Base-by-base conservation (phyloP, 2,797 vertebrate genomes). In the Cirrhinus mrigala region DNA sequence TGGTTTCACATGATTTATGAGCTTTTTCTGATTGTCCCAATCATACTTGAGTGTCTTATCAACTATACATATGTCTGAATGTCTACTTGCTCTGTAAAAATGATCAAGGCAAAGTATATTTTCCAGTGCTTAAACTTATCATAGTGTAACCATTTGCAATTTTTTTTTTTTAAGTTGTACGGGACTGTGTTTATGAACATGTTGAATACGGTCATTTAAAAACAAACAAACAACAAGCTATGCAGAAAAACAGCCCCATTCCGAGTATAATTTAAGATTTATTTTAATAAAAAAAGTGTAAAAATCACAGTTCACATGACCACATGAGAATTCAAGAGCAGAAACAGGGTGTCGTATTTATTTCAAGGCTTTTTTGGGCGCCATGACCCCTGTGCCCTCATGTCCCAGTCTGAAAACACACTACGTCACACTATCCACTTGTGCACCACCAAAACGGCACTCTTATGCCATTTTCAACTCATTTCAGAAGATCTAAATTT, bases 1-100 rank as follows among this genome's bases (percentile, higher is more conserved):
- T 77, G 62, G 48, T 77, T 56, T 84, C 52, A 77, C 71, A 27
- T 87, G 78, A 76, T 46, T 74, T 46, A 64, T 69, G 29, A 44
- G 4, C 22, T 54, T 56, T 50, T 44, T 78, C 20, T 70, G 18
- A 62, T 86, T 62, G 79, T 66, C 24, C 3, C 14, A 68, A 9
- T 69, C 1, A 70, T 9, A 27, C 9, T 22, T 40, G 6, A 20
- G 52, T 8, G 16, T 46, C 62, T 33, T 66, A 16, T 33, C 20
- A 29, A 29, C 27, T 40, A 27, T 15, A 54, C 6, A 64, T 37
- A 37, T n/a, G 46, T 79, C 50, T 58, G 16, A 58, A 62, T 15
- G 5, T 27, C 12, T 62, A 27, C 24, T 14, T 29, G 14, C 24
- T 7, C 12, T 64, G 24, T 8, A 3, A 64, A 58, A 58, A 58